Percentiles rank a stretch among this genome's conserved stretches.
Conservation (phyloP, 2,797 vertebrate species). For the Notolabrus celidotus region DNA sequence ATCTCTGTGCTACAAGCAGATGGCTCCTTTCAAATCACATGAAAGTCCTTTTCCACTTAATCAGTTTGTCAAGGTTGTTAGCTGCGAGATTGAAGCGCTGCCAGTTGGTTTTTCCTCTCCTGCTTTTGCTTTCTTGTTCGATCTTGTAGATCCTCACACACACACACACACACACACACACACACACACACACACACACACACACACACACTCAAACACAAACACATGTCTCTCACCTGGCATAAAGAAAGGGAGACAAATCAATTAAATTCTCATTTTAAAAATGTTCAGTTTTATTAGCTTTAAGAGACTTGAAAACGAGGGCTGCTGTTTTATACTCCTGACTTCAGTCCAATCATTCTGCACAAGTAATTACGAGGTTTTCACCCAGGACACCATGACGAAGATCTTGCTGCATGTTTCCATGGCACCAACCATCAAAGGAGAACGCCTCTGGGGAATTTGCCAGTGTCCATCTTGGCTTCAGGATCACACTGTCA, state of each 20-base stretch:
- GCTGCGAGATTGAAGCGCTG: slow-evolving; percentile 2
- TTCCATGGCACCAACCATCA: slow-evolving; percentile 70
- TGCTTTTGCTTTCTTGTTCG: slow-evolving; percentile 4
- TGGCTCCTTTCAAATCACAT: slow-evolving; percentile 42
- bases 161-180: neutral
- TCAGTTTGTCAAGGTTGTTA: slow-evolving; percentile 50
- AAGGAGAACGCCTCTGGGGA: slow-evolving; percentile 56
- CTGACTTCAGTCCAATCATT: slow-evolving; percentile 65
- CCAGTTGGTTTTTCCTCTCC: neutral
- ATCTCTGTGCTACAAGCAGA: slow-evolving; percentile 16
- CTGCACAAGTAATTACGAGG: slow-evolving; percentile 73
- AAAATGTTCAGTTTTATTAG: slow-evolving; percentile 52
- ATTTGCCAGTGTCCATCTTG: slow-evolving; percentile 46
- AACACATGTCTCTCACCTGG: neutral
- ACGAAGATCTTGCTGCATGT: slow-evolving; percentile 61
- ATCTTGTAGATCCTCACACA: slow-evolving; percentile 6
- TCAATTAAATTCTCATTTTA: slow-evolving; percentile 37
- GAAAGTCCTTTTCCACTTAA: slow-evolving; percentile 41
- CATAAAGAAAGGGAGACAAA: neutral
- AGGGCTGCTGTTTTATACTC: slow-evolving; percentile 44
- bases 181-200: neutral
- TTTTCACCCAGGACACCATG: slow-evolving; percentile 58
- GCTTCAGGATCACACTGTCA: slow-evolving; percentile 3
- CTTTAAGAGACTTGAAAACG: slow-evolving; percentile 29
- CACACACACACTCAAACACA: too few relatives aligned